Evolutionary conservation across 2,888 invertebrate species (phyloP).

Genomic region (Neoaliturus tenellus): DNA sequence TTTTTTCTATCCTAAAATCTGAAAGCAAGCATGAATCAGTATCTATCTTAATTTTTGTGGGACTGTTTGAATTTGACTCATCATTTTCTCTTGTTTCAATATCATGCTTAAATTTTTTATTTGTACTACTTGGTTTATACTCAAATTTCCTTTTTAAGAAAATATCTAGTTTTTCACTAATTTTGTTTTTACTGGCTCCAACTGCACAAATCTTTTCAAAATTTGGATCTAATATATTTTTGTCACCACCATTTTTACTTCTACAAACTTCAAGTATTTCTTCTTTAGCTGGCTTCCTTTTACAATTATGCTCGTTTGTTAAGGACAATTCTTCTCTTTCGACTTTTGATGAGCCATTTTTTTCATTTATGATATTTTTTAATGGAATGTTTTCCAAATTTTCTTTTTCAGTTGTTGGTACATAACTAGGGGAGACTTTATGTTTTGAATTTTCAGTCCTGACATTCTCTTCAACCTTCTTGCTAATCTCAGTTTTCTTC

Average conservation of each 20-base stretch:
- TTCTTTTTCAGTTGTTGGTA: too few relatives aligned
- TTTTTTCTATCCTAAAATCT: not conserved
- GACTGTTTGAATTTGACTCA: not conserved
- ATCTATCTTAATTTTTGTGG: not conserved
- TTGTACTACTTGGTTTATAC: not conserved
- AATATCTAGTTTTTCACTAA: constrained; percentile 41
- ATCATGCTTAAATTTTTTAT: constrained; percentile 55
- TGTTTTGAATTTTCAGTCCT: too few relatives aligned
- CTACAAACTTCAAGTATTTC: too few relatives aligned
- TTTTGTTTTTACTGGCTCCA: constrained; percentile 35
- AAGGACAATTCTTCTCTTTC: not conserved
- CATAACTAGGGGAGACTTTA: too few relatives aligned
- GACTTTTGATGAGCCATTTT: not conserved
- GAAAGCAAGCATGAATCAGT: not conserved
- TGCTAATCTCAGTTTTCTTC: too few relatives aligned
- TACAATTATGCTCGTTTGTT: not conserved
- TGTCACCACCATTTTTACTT: not conserved
- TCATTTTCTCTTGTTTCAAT: not conserved
- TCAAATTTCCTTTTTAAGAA: constrained; percentile 54
- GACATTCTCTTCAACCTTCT: too few relatives aligned
- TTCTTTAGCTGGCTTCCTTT: not conserved
- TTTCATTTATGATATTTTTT: too few relatives aligned
- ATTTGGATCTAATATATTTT: constrained; percentile 34
- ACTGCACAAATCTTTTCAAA: constrained; percentile 34
- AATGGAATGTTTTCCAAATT: too few relatives aligned